Conservation (phyloP, 37 sponge, comb jelly and placozoan genomes). For the Diacarnus erythraeanus region DNA sequence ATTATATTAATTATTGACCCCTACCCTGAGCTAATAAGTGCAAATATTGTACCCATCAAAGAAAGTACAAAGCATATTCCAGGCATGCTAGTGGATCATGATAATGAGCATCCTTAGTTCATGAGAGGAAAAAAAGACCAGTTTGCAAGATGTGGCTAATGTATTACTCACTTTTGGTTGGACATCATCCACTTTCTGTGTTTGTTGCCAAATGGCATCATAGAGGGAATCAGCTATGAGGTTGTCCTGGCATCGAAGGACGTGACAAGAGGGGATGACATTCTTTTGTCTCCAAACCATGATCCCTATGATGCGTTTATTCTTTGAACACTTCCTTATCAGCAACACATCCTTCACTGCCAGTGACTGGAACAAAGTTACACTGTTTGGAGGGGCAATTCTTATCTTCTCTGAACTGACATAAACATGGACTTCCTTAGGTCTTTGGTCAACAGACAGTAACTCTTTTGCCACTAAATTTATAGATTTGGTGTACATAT, state of each 20-base stretch:
- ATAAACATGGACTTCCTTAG: slow-evolving; percentile 44
- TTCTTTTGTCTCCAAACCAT: slow-evolving; percentile 40
- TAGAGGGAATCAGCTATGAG: slow-evolving; percentile 37
- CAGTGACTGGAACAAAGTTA: slow-evolving; percentile 58
- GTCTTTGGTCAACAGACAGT: not conserved
- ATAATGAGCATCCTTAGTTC: too few relatives aligned
- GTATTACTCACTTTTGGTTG: too few relatives aligned
- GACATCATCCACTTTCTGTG: slow-evolving; percentile 37
- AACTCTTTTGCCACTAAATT: slow-evolving; percentile 43
- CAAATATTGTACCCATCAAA: too few relatives aligned
- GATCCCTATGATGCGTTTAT: slow-evolving; percentile 61
- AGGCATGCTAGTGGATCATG: too few relatives aligned
- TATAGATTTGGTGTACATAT: slow-evolving; percentile 24
- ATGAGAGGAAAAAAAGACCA: too few relatives aligned
- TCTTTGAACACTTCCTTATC: slow-evolving; percentile 50
- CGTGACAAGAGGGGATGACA: slow-evolving; percentile 44
- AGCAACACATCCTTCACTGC: slow-evolving; percentile 53
- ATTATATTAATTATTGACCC: too few relatives aligned
- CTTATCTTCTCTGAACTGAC: slow-evolving; percentile 52
- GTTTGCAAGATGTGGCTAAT: too few relatives aligned
- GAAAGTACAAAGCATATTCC: too few relatives aligned
- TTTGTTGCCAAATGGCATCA: slow-evolving; percentile 31
- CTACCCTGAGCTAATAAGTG: too few relatives aligned
- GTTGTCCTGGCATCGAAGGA: slow-evolving; percentile 50
- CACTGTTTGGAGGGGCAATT: slow-evolving; percentile 55